phyloP scores from a whole-genome alignment of 2,888 invertebrate genomes.

The Barypeithes pellucidus region DNA sequence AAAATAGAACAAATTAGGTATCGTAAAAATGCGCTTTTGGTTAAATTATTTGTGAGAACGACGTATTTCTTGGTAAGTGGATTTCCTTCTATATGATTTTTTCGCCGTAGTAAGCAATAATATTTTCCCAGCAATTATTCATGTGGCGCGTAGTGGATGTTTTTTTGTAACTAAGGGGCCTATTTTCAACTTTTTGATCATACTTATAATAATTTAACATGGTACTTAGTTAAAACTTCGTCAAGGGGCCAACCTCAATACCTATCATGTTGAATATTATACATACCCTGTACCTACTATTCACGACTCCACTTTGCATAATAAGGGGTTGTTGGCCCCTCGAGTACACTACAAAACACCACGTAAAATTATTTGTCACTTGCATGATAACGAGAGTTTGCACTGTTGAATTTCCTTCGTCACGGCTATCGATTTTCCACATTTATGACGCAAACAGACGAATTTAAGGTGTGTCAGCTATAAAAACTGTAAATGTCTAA shows the following conservation, averaged over 20 bases:
- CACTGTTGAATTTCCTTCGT: neutral
- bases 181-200: neutral
- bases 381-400: neutral
- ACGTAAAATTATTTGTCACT: neutral
- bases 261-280: neutral
- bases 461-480: slow-evolving; percentile 4
- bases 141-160: too few species aligned
- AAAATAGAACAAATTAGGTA: too few species aligned
- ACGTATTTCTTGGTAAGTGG: too few species aligned
- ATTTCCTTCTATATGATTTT: too few species aligned
- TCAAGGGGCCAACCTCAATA: neutral
- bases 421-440: slow-evolving; percentile 18
- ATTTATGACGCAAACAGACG: neutral
- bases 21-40: too few species aligned
- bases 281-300: slow-evolving; percentile 4
- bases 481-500: neutral
- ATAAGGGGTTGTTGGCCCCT: neutral
- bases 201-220: neutral
- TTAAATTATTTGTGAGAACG: too few species aligned
- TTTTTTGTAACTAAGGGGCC: too few species aligned
- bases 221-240: neutral
- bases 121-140: too few species aligned
- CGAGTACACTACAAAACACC: neutral
- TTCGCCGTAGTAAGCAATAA: too few species aligned
- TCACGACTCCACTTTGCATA: neutral